Evolutionary conservation across 2,888 invertebrate genomes (phyloP).

Genomic region (Clostera curtula): DNA sequence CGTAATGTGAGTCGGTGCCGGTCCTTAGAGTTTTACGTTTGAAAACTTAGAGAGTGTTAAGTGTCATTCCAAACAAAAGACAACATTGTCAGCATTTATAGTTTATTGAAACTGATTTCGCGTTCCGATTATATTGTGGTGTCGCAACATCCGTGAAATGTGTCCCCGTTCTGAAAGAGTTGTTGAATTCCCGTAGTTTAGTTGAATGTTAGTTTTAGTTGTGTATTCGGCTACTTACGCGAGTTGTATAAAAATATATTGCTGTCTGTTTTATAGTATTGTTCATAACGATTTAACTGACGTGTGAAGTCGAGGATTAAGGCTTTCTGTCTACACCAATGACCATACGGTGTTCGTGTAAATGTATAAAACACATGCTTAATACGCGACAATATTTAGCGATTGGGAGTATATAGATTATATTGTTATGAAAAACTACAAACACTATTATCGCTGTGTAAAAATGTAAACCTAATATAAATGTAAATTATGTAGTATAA

Average conservation of each 20-base stretch:
- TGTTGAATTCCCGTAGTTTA: slow-evolving; percentile 51
- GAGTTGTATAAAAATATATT: slow-evolving; percentile 40
- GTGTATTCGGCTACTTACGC: slow-evolving; percentile 46
- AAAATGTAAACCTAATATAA: slow-evolving; percentile 71
- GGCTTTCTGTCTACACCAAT: slow-evolving; percentile 50
- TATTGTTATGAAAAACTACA: slow-evolving; percentile 58
- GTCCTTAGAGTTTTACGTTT: slow-evolving; percentile 39
- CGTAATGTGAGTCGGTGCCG: too few relatives aligned
- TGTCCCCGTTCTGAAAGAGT: slow-evolving; percentile 42
- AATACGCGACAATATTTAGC: slow-evolving; percentile 74
- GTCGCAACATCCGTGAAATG: slow-evolving; percentile 39
- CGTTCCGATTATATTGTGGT: slow-evolving; percentile 36
- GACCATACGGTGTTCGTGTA: slow-evolving; percentile 48
- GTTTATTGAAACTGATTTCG: slow-evolving; percentile 45
- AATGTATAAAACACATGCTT: slow-evolving; percentile 50
- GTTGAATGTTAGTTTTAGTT: slow-evolving; percentile 48
- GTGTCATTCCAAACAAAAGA: slow-evolving; percentile 75
- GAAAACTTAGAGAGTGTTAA: slow-evolving; percentile 43
- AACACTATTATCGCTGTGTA: slow-evolving; percentile 72
- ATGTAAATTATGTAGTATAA: slow-evolving; percentile 74
- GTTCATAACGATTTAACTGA: slow-evolving; percentile 25
- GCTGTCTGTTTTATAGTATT: slow-evolving; percentile 35
- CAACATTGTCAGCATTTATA: slow-evolving; percentile 73
- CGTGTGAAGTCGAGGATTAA: slow-evolving; percentile 25
- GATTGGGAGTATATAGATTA: slow-evolving; percentile 67